Conservation (phyloP, 2,888 invertebrate genomes). For the Drosophila pseudotakahashii region DNA sequence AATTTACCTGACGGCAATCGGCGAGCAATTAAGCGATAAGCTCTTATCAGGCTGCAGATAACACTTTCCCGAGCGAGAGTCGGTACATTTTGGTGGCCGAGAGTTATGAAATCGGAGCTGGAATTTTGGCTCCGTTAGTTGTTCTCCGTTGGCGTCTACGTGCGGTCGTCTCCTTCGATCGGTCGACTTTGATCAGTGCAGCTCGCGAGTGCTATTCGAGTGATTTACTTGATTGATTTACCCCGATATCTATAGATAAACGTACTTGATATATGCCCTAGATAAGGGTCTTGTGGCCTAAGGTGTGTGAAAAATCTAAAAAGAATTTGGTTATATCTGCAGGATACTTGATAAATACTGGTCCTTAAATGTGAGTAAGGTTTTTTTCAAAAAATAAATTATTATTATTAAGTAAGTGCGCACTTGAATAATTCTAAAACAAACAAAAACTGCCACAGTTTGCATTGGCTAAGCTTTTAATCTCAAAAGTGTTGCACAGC, state of each 20-base stretch:
- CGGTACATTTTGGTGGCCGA: constrained; percentile 13
- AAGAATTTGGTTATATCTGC: not conserved
- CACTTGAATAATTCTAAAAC: not conserved
- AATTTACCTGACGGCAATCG: constrained; percentile 70
- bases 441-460: not conserved
- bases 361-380: constrained; percentile 10
- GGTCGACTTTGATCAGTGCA: constrained; percentile 5
- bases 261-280: constrained; percentile 13
- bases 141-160: constrained; percentile 54
- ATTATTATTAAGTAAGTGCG: not conserved
- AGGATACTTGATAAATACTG: not conserved
- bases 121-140: constrained; percentile 60
- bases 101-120: constrained; percentile 67
- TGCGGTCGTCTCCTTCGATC: constrained; percentile 54
- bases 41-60: constrained; percentile 69
- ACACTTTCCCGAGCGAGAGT: constrained; percentile 23
- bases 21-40: constrained; percentile 73
- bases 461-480: constrained; percentile 1
- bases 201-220: constrained; percentile 30
- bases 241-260: constrained; percentile 30
- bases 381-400: too few species aligned
- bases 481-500: not conserved
- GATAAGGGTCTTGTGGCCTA: constrained; percentile 31
- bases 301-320: constrained; percentile 43
- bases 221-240: constrained; percentile 35